These are phyloP conservation scores for Mormyrus proboscirostris DNA, from an alignment of 2,797 vertebrate genomes.

Conservation along the genomic window DNA sequence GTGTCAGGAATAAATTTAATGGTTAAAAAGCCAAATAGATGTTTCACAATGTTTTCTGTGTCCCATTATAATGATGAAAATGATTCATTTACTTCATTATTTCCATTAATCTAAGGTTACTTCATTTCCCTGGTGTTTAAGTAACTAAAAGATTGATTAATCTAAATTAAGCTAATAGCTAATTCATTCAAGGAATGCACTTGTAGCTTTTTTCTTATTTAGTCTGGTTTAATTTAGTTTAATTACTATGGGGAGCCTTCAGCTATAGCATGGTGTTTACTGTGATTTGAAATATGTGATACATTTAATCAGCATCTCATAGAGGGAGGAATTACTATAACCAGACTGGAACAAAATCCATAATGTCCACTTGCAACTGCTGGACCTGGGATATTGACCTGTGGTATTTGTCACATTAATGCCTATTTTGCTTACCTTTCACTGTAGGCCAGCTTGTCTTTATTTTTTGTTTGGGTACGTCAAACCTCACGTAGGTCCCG, in stretches of 20 bases:
- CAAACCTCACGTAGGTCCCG: slow-evolving; percentile 80
- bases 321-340: not conserved
- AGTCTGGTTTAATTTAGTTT: not conserved
- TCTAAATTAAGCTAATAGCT: not conserved
- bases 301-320: slow-evolving; percentile 1
- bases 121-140: not conserved
- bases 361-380: not conserved
- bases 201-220: not conserved
- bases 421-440: slow-evolving; percentile 58
- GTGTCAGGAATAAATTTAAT: not conserved
- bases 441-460: slow-evolving; percentile 82
- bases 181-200: not conserved
- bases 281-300: not conserved
- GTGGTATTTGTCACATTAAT: not conserved
- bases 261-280: not conserved
- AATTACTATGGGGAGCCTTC: not conserved
- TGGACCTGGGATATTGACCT: not conserved
- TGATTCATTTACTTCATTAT: not conserved
- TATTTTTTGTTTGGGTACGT: slow-evolving; percentile 71
- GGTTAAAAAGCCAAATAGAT: not conserved
- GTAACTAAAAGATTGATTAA: slow-evolving; percentile 9
- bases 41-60: not conserved
- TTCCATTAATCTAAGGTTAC: not conserved
- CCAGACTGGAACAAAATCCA: not conserved
- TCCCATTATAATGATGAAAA: not conserved